Base-by-base conservation (phyloP, 2,888 invertebrate species). In the Chaetoderma sp. region DNA sequence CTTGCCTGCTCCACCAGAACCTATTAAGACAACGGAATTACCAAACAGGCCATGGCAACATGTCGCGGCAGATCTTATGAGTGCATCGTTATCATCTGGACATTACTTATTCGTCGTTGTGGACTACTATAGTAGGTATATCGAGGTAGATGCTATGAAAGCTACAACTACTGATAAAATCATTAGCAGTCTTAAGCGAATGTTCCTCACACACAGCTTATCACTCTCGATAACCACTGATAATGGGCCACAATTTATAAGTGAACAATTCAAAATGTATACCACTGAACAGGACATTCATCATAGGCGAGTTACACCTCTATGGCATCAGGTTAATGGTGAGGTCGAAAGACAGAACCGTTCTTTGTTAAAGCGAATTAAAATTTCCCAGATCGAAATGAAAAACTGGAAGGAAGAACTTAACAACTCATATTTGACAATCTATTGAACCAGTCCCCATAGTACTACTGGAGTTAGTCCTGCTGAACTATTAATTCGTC, bases 71-170 rank as follows among this genome's bases (percentile, higher is more conserved):
- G 72, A 76, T 28, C 25, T 67, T 5, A 13, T 70, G n/a, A 71
- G n/a, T n/a, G n/a, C 71, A 23, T 71, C 71, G n/a, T 59, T 73
- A 25, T 65, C 68, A 23, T 36, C 60, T 13, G 70, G 70, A 16
- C 49, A 70, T 28, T 59, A 60, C 47, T 39, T 73, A 4, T 57
- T 75, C n/a, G 72, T 73, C 4, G 52, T 67, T 30, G 65, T 71
- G 4, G 74, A 77, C 50, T 75, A 75, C 58, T 73, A 70, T 30
- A 77, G 72, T 54, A 28, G 72, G 5, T 74, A 63, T 39, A 61
- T 56, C 61, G 74, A 72, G 47, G 56, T 67, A 6, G 69, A 63
- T 28, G 25, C 60, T 21, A 25, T 66, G 57, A 56, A 21, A 16
- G n/a, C 55, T 16, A 72, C 60, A 25, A 67, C 70, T 13, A 50